Base-by-base conservation (phyloP, 2,797 vertebrate species). In the Rhinophrynus dorsalis region DNA sequence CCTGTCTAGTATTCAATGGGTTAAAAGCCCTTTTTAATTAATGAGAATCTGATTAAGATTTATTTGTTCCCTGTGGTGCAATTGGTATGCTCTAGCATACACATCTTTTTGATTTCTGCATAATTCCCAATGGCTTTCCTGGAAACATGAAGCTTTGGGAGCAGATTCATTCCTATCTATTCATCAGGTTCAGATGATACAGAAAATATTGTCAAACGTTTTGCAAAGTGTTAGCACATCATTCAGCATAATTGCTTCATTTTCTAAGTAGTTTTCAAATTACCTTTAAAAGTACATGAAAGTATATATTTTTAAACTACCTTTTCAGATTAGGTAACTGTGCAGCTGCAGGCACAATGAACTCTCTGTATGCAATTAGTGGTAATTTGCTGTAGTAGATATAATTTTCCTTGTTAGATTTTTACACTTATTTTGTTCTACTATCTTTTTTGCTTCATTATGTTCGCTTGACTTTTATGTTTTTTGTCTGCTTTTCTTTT, bases 331-430 rank as follows among this genome's bases (percentile, higher is more conserved):
- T 58, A 58, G 33, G 20, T 72, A 42, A 57, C 51, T 37, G 55
- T 50, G 44, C 48, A 65, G 63, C 69, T 59, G 48, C 48, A 59
- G 52, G 54, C 69, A 65, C 57, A 65, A 63, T 30, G 21, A 65
- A 58, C 51, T 30, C 15, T 32, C 60, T 72, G 30, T 61, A 52
- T 51, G 54, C 61, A 72, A 72, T 72, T 72, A 72, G 54, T 18
- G 15, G 45, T 42, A 72, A 72, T 72, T 72, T 65, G 23, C 44
- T 72, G 54, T 51, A 63, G 54, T 51, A 65, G 69, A 72, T 51
- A 64, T 65, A 45, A 72, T 65, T 72, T 72, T 38, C 26, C 61
- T 65, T 42, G 57, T 57, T 48, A 72, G 23, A 26, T 52, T 65
- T 59, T 56, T 20, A 65, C 18, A 48, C 45, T 72, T 33, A 58